Conservation (phyloP, 2,113 vertebrate species). For the Athene noctua region DNA sequence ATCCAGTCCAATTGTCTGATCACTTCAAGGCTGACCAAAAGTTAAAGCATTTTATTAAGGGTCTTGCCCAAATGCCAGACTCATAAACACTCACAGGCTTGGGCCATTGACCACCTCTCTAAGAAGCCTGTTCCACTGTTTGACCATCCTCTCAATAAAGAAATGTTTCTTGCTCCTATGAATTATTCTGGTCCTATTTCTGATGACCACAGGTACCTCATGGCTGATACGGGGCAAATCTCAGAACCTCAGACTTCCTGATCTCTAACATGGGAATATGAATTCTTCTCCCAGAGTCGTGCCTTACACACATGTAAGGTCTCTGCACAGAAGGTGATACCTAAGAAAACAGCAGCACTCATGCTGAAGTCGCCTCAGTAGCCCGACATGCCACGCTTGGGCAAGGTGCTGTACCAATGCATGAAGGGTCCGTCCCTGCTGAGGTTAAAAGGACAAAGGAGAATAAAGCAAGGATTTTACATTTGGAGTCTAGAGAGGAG, state of each 20-base stretch:
- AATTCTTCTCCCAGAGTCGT: neutral
- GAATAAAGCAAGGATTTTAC: neutral
- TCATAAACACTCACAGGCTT: neutral
- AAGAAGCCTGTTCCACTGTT: neutral
- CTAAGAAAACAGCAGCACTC: accelerated
- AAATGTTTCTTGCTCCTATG: neutral
- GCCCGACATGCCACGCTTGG: neutral
- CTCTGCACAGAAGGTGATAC: neutral
- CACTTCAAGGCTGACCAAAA: neutral
- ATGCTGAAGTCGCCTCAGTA: neutral
- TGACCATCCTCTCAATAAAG: neutral
- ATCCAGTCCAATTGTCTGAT: neutral
- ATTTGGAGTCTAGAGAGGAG: neutral
- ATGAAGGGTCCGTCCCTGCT: neutral
- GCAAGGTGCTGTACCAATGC: neutral
- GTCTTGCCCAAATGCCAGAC: neutral
- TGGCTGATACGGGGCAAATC: neutral
- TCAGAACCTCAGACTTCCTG: neutral
- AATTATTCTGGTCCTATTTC: neutral
- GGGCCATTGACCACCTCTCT: neutral
- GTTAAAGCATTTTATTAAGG: neutral
- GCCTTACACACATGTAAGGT: neutral
- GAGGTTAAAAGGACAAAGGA: neutral
- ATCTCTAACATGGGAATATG: neutral
- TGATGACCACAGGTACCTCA: neutral